A percentile compares a stretch with the other conserved stretches of the same genome.
These are phyloP conservation scores for Verasper variegatus DNA, from an alignment of 2,113 vertebrate species.

Conservation along the genomic window DNA sequence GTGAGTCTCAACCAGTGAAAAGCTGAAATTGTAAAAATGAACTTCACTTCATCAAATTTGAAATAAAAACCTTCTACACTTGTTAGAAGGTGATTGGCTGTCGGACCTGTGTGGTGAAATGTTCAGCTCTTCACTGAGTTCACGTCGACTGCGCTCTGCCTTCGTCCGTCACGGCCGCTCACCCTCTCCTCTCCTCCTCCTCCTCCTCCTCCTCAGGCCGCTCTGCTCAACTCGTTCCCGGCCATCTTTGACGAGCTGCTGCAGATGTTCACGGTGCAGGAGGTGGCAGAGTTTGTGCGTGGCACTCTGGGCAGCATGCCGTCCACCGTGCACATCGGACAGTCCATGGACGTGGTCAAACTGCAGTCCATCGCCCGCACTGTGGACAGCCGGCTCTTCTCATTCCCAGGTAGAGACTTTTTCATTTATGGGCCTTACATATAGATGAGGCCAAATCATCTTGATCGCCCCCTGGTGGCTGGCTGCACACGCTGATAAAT, in stretches of 20 bases:
- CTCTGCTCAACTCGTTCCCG: conserved; percentile 94
- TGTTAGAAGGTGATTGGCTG: background rate
- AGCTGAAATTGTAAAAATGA: background rate
- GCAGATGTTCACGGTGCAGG: conserved; percentile 97
- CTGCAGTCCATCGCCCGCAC: conserved; percentile 96
- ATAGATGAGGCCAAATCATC: background rate
- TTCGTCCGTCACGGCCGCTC: background rate
- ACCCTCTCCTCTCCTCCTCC: background rate
- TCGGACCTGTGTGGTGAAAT: too few species aligned
- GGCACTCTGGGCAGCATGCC: conserved; percentile 97
- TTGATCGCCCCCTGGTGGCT: background rate
- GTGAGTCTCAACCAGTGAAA: background rate
- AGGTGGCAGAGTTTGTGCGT: conserved; percentile 95
- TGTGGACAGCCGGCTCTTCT: conserved; percentile 96
- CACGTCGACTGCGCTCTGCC: too few species aligned
- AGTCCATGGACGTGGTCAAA: conserved; percentile 97
- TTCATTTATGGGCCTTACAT: too few species aligned
- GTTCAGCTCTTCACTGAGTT: background rate
- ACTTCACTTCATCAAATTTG: background rate
- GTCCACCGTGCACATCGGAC: conserved; percentile 93
- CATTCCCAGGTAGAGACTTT: conserved; percentile 88
- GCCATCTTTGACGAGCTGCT: conserved; percentile 97
- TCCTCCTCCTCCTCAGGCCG: conserved; percentile 83
- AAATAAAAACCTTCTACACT: background rate
- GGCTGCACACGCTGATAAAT: too few species aligned